Evolutionary conservation across 2,888 invertebrate species (phyloP), one percentile per base, ranked within the genome.

Genomic region (Rugalucina vietnamica): DNA sequence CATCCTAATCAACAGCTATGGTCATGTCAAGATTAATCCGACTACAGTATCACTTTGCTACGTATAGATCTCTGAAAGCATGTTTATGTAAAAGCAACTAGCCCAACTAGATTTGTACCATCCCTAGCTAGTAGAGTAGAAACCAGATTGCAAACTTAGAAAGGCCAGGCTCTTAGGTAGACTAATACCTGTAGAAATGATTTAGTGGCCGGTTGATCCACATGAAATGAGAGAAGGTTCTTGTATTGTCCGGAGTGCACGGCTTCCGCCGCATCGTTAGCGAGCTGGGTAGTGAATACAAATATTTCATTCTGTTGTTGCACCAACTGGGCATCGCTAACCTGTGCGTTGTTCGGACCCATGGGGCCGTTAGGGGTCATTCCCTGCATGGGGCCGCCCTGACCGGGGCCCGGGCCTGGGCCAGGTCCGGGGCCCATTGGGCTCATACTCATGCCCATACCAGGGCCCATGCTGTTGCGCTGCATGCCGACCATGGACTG

Each of bases 241-340:
- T 97, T 97, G 95, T 97, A 98, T 93, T 98, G 98, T 1, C 98
- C 98, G 86, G 97, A 97, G 85, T 98, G 95, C 21, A 99, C 98
- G 21, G 98, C 97, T 92, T 99, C 98, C 0, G 99, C 99, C 5
- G 98, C 98, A 94, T 98, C 97, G 95, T 99, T 99, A 3, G 99
- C 99, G 95, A 98, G 95, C 92, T 97, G 96, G 12, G 99, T 99
- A 32, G 98, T 98, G 96, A 99, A 99, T 91, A 99, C 99, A 96
- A 98, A 99, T 95, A 99, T 98, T 95, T 99, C 98, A 95, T 98
- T 98, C 95, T 99, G 98, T 95, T 99, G 98, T 96, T 98, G 98
- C 86, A 91, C 88, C 82, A 93, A 91, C 34, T 89, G 91, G 27
- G 89, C 89, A 43, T 93, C 92, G 37, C 85, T 90, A 84, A 85